Evolutionary conservation across 2,113 vertebrate species (phyloP), one percentile per base, ranked within the genome.

Genomic region (Centropristis striata): DNA sequence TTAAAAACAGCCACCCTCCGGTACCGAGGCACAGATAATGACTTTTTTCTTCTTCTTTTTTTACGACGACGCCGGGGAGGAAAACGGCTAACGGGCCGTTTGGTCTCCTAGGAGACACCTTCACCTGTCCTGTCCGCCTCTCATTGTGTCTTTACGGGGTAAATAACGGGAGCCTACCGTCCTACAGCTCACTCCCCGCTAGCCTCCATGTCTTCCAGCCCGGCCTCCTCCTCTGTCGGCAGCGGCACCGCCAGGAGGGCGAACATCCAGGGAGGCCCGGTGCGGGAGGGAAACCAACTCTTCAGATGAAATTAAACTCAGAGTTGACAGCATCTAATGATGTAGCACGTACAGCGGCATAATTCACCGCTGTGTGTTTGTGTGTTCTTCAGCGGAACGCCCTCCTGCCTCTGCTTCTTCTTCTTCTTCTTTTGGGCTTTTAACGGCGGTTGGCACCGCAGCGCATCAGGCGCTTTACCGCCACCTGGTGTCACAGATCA

Each of bases 181-280:
- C 80, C 82, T 86, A 84, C 81, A 60, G 90, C 75, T 78, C 88
- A 28, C 80, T 82, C 70, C 81, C 81, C 73, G 50, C 0, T 57
- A 59, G 87, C 85, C 83, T 88, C 88, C 88, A 88, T 90, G 80
- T 81, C 85, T 65, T 20, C 65, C 28, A 80, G 81, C 39, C 86
- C 2, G 74, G 58, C 79, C 78, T 86, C 78, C 78, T 71, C 86
- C 55, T 66, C 57, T 71, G 69, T 81, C 76, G 80, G 80, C 86
- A 59, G 73, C 15, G 83, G 9, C n/a, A 42, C 50, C 83, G 11
- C 44, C 76, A 67, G 76, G 60, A 53, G 23, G 80, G 77, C 84
- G 18, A 59, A 46, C 84, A 74, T 72, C 28, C 15, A 80, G 77
- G 46, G 13, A 71, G 74, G 53, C 74, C 84, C 1, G 55, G 1